Evolutionary conservation across 1,140 invertebrate species (phyloP).

Genomic region (Antheraea pernyi): DNA sequence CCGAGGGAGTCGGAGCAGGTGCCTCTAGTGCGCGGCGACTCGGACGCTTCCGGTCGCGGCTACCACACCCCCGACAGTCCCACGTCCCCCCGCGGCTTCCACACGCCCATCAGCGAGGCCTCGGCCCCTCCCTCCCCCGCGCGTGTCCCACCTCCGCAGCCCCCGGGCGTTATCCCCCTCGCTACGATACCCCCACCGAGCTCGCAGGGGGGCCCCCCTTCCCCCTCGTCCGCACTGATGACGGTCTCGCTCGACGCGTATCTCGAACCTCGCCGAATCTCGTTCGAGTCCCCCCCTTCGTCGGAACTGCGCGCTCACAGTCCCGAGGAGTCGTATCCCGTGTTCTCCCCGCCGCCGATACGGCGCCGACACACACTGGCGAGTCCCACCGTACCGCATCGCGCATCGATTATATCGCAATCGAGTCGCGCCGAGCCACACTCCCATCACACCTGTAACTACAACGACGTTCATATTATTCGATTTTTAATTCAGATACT

Average conservation of each 20-base stretch:
- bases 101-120: conserved; percentile 80
- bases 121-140: conserved; percentile 81
- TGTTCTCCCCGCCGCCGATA: conserved; percentile 89
- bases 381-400: conserved; percentile 77
- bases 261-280: conserved; percentile 88
- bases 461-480: conserved; percentile 10
- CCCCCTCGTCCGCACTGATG: conserved; percentile 91
- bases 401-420: conserved; percentile 84
- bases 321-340: conserved; percentile 89
- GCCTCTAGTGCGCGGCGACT: conserved; percentile 67
- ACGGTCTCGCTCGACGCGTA: conserved; percentile 91
- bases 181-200: conserved; percentile 81
- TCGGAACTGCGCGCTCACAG: conserved; percentile 84
- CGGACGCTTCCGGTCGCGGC: conserved; percentile 58
- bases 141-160: conserved; percentile 30
- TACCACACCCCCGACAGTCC: conserved; percentile 73
- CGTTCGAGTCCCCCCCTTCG: conserved; percentile 87
- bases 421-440: conserved; percentile 84
- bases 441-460: conserved; percentile 92
- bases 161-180: conserved; percentile 64
- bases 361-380: conserved; percentile 70
- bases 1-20: conserved; percentile 57
- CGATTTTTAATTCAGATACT: not conserved
- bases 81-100: conserved; percentile 75
- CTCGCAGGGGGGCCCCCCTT: conserved; percentile 81